These are phyloP conservation scores for Folsomia candida DNA, from an alignment of 2,888 invertebrate species.

Conservation along the genomic window DNA sequence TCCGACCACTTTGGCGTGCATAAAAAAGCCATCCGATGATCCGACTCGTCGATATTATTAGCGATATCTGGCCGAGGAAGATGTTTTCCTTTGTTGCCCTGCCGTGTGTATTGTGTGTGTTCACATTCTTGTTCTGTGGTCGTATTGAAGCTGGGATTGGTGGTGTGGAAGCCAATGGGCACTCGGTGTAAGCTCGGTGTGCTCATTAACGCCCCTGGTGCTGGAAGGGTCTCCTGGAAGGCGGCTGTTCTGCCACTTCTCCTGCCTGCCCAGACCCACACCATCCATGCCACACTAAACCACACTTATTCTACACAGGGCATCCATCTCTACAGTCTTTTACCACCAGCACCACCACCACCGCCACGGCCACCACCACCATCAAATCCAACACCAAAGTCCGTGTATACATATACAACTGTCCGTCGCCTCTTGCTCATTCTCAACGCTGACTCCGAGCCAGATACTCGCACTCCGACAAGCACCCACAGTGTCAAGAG, in stretches of 20 bases:
- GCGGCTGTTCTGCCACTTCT: too few relatives aligned
- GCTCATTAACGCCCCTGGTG: constrained; percentile 51
- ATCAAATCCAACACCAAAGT: constrained; percentile 30
- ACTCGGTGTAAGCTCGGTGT: too few relatives aligned
- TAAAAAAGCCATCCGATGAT: too few relatives aligned
- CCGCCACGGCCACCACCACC: constrained; percentile 24
- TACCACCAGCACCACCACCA: constrained; percentile 30
- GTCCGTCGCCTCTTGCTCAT: constrained; percentile 43
- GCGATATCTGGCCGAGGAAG: too few relatives aligned
- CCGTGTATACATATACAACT: too few relatives aligned
- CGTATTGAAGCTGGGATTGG: constrained; percentile 47
- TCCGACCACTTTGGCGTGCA: too few relatives aligned
- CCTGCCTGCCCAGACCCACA: not conserved
- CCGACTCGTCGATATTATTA: too few relatives aligned
- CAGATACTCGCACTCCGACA: constrained; percentile 31
- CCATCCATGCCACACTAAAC: not conserved
- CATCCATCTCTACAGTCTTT: not conserved
- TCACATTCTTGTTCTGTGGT: too few relatives aligned
- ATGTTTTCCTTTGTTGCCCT: too few relatives aligned
- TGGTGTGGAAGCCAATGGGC: constrained; percentile 50
- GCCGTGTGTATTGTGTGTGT: too few relatives aligned
- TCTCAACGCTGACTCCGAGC: constrained; percentile 42
- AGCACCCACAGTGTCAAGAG: too few relatives aligned
- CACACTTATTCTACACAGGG: not conserved
- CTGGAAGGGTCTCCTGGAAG: constrained; percentile 51